Conservation (phyloP, 2,113 vertebrate species). For the Anas platyrhynchos region DNA sequence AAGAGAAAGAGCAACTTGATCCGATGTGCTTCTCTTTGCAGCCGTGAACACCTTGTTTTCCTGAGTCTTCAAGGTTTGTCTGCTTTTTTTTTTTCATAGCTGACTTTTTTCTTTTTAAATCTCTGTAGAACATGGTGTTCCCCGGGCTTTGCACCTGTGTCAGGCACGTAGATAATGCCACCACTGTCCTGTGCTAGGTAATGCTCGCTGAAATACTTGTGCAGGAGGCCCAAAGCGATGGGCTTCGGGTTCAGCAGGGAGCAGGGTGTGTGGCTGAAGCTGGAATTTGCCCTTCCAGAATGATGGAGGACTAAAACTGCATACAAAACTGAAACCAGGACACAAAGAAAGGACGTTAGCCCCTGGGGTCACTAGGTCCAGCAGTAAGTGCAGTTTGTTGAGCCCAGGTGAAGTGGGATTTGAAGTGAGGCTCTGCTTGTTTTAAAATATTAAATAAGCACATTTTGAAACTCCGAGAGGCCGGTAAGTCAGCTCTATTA, state of each 20-base stretch:
- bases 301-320: neutral
- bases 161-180: neutral
- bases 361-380: neutral
- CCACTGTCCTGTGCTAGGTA: neutral
- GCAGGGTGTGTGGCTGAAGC: neutral
- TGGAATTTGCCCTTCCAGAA: neutral
- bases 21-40: conserved; percentile 15
- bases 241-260: neutral
- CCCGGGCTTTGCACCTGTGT: neutral
- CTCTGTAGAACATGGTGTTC: neutral
- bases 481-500: neutral
- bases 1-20: conserved; percentile 14
- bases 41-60: neutral
- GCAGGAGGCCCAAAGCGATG: neutral
- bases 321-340: too few relatives aligned
- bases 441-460: neutral
- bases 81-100: neutral
- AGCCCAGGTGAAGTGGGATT: neutral
- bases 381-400: neutral
- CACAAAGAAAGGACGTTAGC: neutral
- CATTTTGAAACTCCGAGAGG: neutral
- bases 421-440: neutral
- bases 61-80: neutral
- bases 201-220: rapidly evolving
- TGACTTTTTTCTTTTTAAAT: neutral